Evolutionary conservation across 2,113 vertebrate species (phyloP).

Genomic region (Larimichthys polyactis): DNA sequence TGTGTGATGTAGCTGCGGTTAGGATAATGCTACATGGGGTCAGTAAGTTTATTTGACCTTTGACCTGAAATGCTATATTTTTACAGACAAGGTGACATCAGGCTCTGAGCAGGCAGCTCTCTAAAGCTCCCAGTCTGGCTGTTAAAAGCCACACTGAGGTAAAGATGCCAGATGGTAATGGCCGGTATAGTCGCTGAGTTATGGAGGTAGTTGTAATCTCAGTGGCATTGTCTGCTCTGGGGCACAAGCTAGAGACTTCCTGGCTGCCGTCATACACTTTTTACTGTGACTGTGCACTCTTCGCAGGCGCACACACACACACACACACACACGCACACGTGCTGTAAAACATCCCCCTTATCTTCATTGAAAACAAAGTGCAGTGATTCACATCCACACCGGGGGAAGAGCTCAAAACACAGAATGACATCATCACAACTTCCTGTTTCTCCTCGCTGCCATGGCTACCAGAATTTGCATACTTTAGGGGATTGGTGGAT

Average conservation of each 20-base stretch:
- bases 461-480: constrained; percentile 54
- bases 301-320: constrained; percentile 17
- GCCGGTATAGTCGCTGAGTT: constrained; percentile 60
- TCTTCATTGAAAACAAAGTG: constrained; percentile 63
- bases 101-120: constrained; percentile 34
- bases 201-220: constrained; percentile 64
- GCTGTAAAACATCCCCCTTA: constrained; percentile 62
- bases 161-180: constrained; percentile 63
- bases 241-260: constrained; percentile 67
- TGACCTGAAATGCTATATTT: constrained; percentile 46
- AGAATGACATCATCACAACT: constrained; percentile 78
- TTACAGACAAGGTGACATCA: constrained; percentile 55
- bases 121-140: constrained; percentile 55
- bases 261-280: constrained; percentile 62
- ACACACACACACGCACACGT: constrained; percentile 19
- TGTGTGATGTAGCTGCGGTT: constrained; percentile 16
- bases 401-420: constrained; percentile 69
- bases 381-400: constrained; percentile 67
- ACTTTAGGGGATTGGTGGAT: constrained; percentile 66
- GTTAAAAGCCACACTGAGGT: constrained; percentile 55
- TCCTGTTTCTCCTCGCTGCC: constrained; percentile 78
- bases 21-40: constrained; percentile 17
- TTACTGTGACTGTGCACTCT: constrained; percentile 45
- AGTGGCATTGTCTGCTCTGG: constrained; percentile 61
- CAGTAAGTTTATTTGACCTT: constrained; percentile 45